These are phyloP conservation scores for Tipula confusa DNA, from an alignment of 2,888 invertebrate species.

Conservation along the genomic window DNA sequence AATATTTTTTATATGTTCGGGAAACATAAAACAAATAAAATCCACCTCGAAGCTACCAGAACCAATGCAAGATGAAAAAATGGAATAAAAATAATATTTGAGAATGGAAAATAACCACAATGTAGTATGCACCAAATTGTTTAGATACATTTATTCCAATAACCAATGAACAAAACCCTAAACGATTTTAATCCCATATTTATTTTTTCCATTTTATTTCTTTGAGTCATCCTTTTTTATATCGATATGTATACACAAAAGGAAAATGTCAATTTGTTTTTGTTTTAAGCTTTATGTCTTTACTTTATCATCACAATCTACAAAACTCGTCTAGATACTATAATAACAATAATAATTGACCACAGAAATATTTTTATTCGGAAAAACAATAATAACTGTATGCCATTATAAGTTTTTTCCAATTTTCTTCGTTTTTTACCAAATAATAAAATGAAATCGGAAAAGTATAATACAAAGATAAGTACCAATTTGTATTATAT, in stretches of 20 bases:
- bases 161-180: neutral
- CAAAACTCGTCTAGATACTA: no score
- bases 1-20: no score
- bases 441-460: neutral
- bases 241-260: neutral
- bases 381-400: neutral
- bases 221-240: no score
- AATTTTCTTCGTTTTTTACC: neutral
- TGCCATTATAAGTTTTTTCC: neutral
- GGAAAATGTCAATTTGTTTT: neutral
- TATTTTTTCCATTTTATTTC: conserved; percentile 3
- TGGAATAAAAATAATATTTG: neutral
- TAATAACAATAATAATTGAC: neutral
- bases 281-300: neutral
- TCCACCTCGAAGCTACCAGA: no score
- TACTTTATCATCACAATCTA: neutral
- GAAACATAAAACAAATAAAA: no score
- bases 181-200: neutral
- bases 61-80: neutral
- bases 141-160: neutral
- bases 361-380: neutral
- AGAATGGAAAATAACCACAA: neutral
- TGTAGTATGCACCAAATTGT: neutral
- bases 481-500: neutral
- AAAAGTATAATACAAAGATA: neutral